Evolutionary conservation across 2,113 vertebrate genomes (phyloP), one percentile per base, ranked within the genome.

Genomic region (Merops nubicus): DNA sequence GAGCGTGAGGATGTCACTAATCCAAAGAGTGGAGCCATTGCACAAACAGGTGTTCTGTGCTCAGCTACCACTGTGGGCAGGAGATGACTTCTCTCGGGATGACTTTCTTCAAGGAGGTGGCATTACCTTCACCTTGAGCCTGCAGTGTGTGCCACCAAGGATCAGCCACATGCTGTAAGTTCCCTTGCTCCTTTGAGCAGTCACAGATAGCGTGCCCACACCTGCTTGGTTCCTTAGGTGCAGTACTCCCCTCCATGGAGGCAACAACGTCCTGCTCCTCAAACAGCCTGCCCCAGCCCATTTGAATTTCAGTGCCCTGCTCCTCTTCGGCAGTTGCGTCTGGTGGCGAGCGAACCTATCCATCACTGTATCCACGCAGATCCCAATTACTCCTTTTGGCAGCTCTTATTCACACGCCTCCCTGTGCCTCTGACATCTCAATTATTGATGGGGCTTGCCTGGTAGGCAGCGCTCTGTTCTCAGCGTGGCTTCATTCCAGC

Each of bases 391-490:
- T 96, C 78, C 91, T 90, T 94, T 77, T 85, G 94, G 93, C 95
- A 95, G 91, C 76, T 91, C 87, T 85, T 94, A 95, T 93, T 96
- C 89, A 85, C 51, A 16, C 51, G 68, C 63, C 33, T 95, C 82
- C 77, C 72, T 59, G 56, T 57, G 76, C 40, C 72, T 76, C 77
- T 90, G 88, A 95, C 38, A 6, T 95, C 77, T 95, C 89, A 91
- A 92, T 97, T 94, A 95, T 96, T 88, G 94, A 96, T 95, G 95
- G 91, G 69, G 74, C 88, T 95, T 15, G 85, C 91, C 91, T 78
- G 77, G 85, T 81, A 91, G 84, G 95, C 83, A 89, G 86, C 53
- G 16, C 85, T 95, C 83, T 91, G 78, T 95, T 96, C 89, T 86
- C 92, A 88, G 91, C 85, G 9, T 85, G 92, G 91, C 92, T 77